Base-by-base conservation (phyloP, 2,797 vertebrate species). In the Sebastes cheni region DNA sequence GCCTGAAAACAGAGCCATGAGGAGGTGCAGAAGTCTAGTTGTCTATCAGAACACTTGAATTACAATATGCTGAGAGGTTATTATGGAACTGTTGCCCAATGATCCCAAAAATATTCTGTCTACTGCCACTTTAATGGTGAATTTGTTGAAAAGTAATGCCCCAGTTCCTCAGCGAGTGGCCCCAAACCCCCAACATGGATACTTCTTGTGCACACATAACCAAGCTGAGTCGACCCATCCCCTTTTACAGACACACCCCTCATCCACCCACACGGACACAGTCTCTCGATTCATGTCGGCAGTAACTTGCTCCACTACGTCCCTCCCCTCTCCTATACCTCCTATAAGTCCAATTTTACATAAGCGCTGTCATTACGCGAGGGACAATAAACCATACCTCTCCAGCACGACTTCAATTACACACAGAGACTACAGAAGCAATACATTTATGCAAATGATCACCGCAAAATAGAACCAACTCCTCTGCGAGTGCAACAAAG, bases 231-330 rank as follows among this genome's bases (percentile, higher is more conserved):
- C 56, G 66, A 85, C 62, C 80, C 73, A 56, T 72, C 82, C 83
- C 82, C 86, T 87, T 75, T 72, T 70, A 46, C 80, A 79, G 81
- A 90, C 89, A 88, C 89, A 70, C 86, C 86, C 89, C 82, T 83
- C 62, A 22, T 84, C 81, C 67, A 81, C 83, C 76, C 84, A 86
- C 86, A 78, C 50, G 36, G 62, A 72, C 71, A 82, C 79, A 83
- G 70, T 22, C 78, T 67, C 82, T 80, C 73, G 42, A 80, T 90
- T 90, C 83, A 87, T 69, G 72, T 81, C 52, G 25, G 72, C 67
- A 82, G 72, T 74, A 71, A 64, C 70, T 76, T 76, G 73, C 83
- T 55, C 50, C 23, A 18, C 75, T 75, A 66, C 56, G 71, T 67
- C 67, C 46, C 75, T 58, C 66, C 22, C 64, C 59, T 69, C 29